Evolutionary conservation across 1,140 invertebrate genomes (phyloP), one percentile per base, ranked within the genome.

Genomic region (Neodiprion virginianus): DNA sequence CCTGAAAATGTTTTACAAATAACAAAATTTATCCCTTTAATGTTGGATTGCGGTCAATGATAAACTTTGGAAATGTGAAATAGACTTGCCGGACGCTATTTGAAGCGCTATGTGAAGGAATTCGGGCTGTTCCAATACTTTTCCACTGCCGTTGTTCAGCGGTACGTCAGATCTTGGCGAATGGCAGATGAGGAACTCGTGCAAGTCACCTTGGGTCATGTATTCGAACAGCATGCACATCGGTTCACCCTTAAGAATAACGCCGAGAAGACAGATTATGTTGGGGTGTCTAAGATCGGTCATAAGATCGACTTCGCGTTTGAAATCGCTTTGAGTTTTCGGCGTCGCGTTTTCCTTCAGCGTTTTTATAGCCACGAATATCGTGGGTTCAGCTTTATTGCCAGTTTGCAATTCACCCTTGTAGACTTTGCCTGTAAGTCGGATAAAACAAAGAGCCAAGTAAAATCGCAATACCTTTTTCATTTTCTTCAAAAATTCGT

Each of bases 151-250:
- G 79, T 95, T 94, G 74, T 93, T 94, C 72, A 88, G 83, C 61
- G 88, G 86, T n/a, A 89, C 82, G 73, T 93, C 93, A 4, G 91
- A 91, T 77, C 91, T 89, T 1, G 97, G 97, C 1, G 97, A 97
- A 84, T 97, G 94, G 17, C 93, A 91, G 77, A 97, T 95, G 7
- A 99, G 87, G 88, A 98, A 99, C 84, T 99, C 97, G 84, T 99
- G 97, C 9, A 99, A 88, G 88, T 99, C 97, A 3, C 97, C 97
- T 83, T 96, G 93, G 1, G 94, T 94, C 96, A 97, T 98, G 83
- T 97, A 98, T 86, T 99, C 97, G 89, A 98, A 99, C 2, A 99
- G 89, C 96, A 99, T 98, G 84, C 96, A 98, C 85, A 96, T 93
- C 0, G 97, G 97, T 81, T 97, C 95, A 72, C 97, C 95, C 78